Evolutionary conservation across 2,113 vertebrate species (phyloP).

Genomic region (Phoenicopterus ruber): DNA sequence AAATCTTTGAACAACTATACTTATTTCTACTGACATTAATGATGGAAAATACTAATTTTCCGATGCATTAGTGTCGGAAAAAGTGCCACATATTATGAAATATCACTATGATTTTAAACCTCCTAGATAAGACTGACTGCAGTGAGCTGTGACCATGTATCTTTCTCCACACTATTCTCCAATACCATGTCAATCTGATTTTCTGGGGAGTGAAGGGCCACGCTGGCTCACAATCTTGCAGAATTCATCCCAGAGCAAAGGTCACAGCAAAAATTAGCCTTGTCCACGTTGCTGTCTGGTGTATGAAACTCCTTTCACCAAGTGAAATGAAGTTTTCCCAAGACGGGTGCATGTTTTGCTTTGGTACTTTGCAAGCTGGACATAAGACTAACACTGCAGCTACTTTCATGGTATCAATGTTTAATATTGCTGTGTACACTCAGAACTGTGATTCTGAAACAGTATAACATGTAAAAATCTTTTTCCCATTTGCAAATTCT

Average conservation of each 20-base stretch:
- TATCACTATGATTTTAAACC: background rate
- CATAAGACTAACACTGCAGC: background rate
- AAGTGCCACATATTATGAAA: background rate
- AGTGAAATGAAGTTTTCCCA: background rate
- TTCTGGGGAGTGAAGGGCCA: background rate
- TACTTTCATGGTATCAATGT: background rate
- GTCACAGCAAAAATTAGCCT: background rate
- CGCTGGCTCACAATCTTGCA: background rate
- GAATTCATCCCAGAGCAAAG: background rate
- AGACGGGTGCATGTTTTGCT: background rate
- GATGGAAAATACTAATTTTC: background rate
- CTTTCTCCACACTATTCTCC: background rate
- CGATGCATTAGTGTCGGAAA: background rate
- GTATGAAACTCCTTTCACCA: background rate
- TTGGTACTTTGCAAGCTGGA: background rate
- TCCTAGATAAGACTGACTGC: background rate
- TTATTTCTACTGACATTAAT: background rate
- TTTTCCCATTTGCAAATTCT: background rate
- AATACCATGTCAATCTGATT: background rate
- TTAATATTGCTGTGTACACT: background rate
- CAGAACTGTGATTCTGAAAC: background rate
- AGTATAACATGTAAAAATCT: background rate
- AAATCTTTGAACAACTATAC: background rate
- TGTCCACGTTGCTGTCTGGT: background rate
- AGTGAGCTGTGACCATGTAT: background rate